Evolutionary conservation across 2,113 vertebrate genomes (phyloP), one percentile per base, ranked within the genome.

Genomic region (Syngnathus typhle): DNA sequence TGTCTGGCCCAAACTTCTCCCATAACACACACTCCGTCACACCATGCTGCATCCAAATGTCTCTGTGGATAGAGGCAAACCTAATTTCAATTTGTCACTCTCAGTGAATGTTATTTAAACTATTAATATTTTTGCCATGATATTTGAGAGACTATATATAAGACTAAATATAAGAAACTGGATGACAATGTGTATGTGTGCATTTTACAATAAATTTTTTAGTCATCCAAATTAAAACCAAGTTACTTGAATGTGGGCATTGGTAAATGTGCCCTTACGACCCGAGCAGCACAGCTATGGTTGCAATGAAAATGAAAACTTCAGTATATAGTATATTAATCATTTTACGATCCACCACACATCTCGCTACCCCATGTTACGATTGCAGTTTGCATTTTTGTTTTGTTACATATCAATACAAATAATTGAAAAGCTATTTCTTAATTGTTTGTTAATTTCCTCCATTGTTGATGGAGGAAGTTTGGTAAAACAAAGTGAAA

Each of bases 21-120:
- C 70, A 76, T 60, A 60, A 21, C 51, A 55, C 27, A 32, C 27
- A 32, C 32, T 71, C 73, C 80, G 66, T 80, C 72, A 83, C 23
- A 44, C 36, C 9, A 37, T 16, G 15, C 36, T 68, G 60, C 69
- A 71, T 68, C 46, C 21, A 38, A 39, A 41, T 60, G 63, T 23
- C 70, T 62, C 47, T 58, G 43, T 69, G 60, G 38, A 67, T 65
- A 65, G 19, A 60, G 63, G 49, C 46, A 66, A 58, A 69, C 16
- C 38, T 38, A 60, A 59, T 41, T 39, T 68, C 64, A 19, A 62
- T 62, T 43, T 62, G 39, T 44, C n/a, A 16, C 27, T 62, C 15
- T 16, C 15, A 44, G 41, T 39, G 39, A 44, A 78, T 56, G 23
- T 3, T 15, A 66, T 82, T 72, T 72, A 46, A 76, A 77, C 74